Conservation (phyloP, 1,140 invertebrate species). For the Diabrotica virgifera region DNA sequence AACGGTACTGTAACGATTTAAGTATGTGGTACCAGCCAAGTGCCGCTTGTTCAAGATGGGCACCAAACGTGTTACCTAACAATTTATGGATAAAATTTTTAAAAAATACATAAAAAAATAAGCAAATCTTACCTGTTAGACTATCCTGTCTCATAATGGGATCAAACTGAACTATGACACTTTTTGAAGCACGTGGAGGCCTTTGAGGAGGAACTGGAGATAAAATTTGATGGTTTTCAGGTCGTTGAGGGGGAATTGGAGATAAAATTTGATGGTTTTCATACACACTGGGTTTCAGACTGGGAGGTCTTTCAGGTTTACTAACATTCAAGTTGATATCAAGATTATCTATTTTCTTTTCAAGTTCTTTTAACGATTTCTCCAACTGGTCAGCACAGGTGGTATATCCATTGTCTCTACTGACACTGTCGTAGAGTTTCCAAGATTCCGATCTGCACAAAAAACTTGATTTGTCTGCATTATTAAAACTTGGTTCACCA, state of each 20-base stretch:
- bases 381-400: not conserved
- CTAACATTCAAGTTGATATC: constrained; percentile 31
- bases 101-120: too few relatives aligned
- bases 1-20: too few relatives aligned
- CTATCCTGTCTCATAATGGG: constrained; percentile 29
- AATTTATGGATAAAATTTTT: too few relatives aligned
- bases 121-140: too few relatives aligned
- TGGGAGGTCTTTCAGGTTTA: constrained; percentile 23
- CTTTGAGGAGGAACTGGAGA: constrained; percentile 14
- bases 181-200: constrained; percentile 34
- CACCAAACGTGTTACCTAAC: too few relatives aligned
- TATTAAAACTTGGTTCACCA: constrained; percentile 51
- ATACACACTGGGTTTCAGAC: constrained; percentile 37
- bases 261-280: constrained; percentile 15
- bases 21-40: too few relatives aligned
- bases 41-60: too few relatives aligned
- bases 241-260: constrained; percentile 14
- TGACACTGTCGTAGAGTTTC: constrained; percentile 54
- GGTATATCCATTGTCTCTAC: constrained; percentile 38
- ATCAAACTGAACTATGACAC: constrained; percentile 47
- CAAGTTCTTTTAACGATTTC: not conserved
- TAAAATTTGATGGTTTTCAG: constrained; percentile 15
- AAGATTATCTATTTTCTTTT: constrained; percentile 3
- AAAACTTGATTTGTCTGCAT: constrained; percentile 13
- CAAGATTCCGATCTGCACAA: constrained; percentile 55